phyloP scores from a whole-genome alignment of 1,140 invertebrate species.

The Dermatophagoides farinae region DNA sequence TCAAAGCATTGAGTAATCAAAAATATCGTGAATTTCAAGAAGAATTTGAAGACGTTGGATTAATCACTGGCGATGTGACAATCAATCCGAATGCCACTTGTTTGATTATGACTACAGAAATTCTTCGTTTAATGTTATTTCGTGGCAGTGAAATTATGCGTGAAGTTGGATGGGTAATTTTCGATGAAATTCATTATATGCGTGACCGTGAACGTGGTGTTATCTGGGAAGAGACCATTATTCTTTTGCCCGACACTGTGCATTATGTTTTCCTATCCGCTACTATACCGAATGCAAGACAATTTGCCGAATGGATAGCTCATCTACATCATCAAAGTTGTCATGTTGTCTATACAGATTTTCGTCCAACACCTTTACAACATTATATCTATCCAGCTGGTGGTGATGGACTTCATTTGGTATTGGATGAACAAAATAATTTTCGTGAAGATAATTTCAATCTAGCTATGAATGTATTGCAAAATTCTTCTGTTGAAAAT shows the following conservation, averaged over 20 bases:
- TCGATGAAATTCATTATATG: constrained; percentile 99
- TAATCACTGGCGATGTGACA: constrained; percentile 96
- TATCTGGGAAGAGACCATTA: constrained; percentile 98
- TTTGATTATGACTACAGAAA: constrained; percentile 99
- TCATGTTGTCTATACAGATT: constrained; percentile 98
- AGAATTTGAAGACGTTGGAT: constrained; percentile 91
- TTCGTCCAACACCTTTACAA: constrained; percentile 83
- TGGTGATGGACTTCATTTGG: constrained; percentile 80
- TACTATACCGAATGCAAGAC: constrained; percentile 94
- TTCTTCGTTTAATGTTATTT: constrained; percentile 95
- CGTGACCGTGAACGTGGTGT: constrained; percentile 95
- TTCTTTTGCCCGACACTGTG: constrained; percentile 88
- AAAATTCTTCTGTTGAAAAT: constrained; percentile 46
- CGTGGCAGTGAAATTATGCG: constrained; percentile 91
- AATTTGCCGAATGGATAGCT: constrained; percentile 95
- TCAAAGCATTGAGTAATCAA: constrained; percentile 98
- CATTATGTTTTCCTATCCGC: constrained; percentile 97
- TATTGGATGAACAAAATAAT: constrained; percentile 75
- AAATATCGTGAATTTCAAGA: constrained; percentile 96
- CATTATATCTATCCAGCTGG: constrained; percentile 94
- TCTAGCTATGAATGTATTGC: constrained; percentile 71
- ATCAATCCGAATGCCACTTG: constrained; percentile 94
- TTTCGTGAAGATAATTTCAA: constrained; percentile 96
- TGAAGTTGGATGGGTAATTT: constrained; percentile 98
- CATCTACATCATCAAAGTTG: constrained; percentile 76